phyloP scores from a whole-genome alignment of 2,113 vertebrate species.

The Zosterops lateralis region DNA sequence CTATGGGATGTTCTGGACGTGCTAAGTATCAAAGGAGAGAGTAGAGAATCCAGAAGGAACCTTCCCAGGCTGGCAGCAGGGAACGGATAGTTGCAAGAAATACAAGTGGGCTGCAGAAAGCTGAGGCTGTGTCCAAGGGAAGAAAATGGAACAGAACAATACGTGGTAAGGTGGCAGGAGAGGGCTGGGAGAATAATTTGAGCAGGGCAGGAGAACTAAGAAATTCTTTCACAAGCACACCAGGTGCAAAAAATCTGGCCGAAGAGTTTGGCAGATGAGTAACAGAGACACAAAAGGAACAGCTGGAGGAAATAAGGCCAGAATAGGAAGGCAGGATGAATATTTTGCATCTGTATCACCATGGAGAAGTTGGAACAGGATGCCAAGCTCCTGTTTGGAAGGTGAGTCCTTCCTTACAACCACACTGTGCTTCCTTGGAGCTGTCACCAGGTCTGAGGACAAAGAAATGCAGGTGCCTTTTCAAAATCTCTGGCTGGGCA shows the following conservation, averaged over 20 bases:
- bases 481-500: not conserved
- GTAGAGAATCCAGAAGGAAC: not conserved
- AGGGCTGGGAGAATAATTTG: not conserved
- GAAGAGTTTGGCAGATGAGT: not conserved
- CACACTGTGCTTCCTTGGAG: rapidly evolving
- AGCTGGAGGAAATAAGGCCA: not conserved
- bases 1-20: not conserved
- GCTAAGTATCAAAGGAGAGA: not conserved
- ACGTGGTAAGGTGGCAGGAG: not conserved
- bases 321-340: not conserved
- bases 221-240: not conserved
- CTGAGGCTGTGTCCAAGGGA: not conserved
- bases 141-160: not conserved
- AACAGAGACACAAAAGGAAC: not conserved
- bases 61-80: not conserved
- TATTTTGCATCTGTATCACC: not conserved
- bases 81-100: not conserved
- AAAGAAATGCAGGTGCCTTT: not conserved
- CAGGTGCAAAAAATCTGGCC: not conserved
- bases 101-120: not conserved
- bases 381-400: not conserved
- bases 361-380: rapidly evolving
- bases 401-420: not conserved
- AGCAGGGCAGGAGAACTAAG: not conserved
- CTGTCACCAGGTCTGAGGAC: not conserved